Conservation (phyloP, 2,797 vertebrate species). For the Phoebastria nigripes region DNA sequence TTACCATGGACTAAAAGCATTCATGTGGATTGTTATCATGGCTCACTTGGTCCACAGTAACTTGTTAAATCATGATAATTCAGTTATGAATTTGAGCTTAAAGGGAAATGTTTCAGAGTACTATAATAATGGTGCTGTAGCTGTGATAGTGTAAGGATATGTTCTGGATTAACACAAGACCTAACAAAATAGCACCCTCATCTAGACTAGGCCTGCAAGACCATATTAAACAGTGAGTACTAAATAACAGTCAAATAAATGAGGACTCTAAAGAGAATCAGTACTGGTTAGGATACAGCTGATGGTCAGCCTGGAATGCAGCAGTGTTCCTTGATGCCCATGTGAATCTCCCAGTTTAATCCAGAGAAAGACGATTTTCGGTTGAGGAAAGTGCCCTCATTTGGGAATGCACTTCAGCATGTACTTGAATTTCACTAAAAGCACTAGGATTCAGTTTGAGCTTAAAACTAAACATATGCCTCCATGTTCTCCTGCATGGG, state of each 20-base stretch:
- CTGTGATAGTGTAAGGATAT: neutral
- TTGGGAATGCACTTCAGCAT: neutral
- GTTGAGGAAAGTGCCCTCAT: neutral
- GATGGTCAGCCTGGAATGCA: neutral
- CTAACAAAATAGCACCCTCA: neutral
- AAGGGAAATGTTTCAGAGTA: neutral
- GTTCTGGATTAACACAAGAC: neutral
- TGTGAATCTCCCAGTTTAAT: neutral
- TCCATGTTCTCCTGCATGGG: neutral
- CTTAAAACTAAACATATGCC: neutral
- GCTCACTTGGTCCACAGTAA: slow-evolving; percentile 3
- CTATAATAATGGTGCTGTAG: neutral
- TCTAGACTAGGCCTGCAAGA: neutral
- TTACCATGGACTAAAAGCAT: neutral
- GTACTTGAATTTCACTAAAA: neutral
- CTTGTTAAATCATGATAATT: slow-evolving; percentile 26
- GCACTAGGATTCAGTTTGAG: neutral
- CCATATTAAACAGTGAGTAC: neutral
- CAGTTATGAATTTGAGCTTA: slow-evolving; percentile 5
- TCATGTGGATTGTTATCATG: neutral
- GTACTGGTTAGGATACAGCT: neutral
- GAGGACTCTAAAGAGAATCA: neutral
- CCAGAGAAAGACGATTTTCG: neutral
- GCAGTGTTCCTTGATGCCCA: neutral
- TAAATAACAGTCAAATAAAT: neutral